Evolutionary conservation across 2,888 invertebrate genomes (phyloP), one percentile per base, ranked within the genome.

Genomic region (Dioctria rufipes): DNA sequence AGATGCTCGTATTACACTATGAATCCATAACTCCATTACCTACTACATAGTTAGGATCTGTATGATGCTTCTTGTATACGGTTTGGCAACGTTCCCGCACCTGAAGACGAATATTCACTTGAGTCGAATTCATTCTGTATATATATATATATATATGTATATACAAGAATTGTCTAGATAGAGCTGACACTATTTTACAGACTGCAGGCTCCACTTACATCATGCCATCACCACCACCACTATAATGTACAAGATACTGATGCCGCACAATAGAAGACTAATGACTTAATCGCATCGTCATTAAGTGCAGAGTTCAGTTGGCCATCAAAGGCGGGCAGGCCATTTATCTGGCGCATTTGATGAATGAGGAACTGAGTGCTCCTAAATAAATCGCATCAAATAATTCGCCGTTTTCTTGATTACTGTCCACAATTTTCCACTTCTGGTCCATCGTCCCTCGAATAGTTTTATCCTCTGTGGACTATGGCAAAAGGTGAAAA

Each of bases 251-350:
- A 51, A 63, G 66, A 66, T 51, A 66, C 65, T 54, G 78, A 73
- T 78, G 80, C 71, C 79, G 58, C 80, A 82, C 82, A 82, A 82
- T 82, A 80, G 82, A 80, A 78, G 80, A 82, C 82, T 82, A 82
- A 82, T 82, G 82, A 82, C 80, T 82, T 82, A 82, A 82, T 82
- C 81, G 81, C 67, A 66, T 79, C 69, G 79, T 82, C 82, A 81
- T 82, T 82, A 82, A 82, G 80, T 77, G 79, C 67, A 80, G 65
- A 69, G 67, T 67, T 80, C 73, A 60, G 58, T 54, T 54, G 81
- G 66, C 46, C 78, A 80, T 80, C 69, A 80, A 49, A 69, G 61
- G 60, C 67, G 79, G 61, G 67, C 73, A 73, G 80, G 67, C 73
- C 51, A 80, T 82, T 80, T 80, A 80, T 80, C 80, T 80, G 78